phyloP scores from a whole-genome alignment of 2,888 invertebrate genomes.

The Ochropleura plecta region DNA sequence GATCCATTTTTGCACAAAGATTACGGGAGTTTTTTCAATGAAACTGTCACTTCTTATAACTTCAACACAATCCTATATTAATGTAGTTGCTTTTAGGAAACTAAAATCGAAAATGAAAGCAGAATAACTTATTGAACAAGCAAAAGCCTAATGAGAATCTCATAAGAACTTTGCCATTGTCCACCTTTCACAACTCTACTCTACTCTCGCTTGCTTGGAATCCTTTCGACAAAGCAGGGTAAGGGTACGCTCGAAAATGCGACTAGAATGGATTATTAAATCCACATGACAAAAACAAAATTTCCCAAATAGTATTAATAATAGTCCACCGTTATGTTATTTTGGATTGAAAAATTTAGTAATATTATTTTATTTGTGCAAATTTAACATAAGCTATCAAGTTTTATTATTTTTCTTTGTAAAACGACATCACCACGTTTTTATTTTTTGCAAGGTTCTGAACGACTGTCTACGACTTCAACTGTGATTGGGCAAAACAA shows the following conservation, averaged over 20 bases:
- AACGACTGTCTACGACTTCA: slow-evolving; percentile 42
- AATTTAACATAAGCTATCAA: background rate
- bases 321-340: background rate
- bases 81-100: slow-evolving; percentile 67
- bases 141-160: slow-evolving; percentile 77
- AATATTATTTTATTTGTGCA: rapidly evolving
- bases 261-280: background rate
- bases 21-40: slow-evolving; percentile 75
- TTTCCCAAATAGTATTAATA: background rate
- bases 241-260: slow-evolving; percentile 42
- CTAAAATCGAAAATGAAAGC: slow-evolving; percentile 65
- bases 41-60: slow-evolving; percentile 68
- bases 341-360: background rate
- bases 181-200: slow-evolving; percentile 77
- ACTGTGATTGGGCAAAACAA: slow-evolving; percentile 67
- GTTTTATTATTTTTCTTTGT: background rate
- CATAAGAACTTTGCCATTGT: slow-evolving; percentile 71
- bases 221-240: slow-evolving; percentile 42
- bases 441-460: slow-evolving; percentile 41
- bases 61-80: slow-evolving; percentile 56
- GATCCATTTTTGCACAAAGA: slow-evolving; percentile 90
- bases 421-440: background rate
- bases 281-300: background rate
- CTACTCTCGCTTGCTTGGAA: slow-evolving; percentile 36
- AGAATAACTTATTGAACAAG: slow-evolving; percentile 75